Evolutionary conservation across 2,888 invertebrate species (phyloP), one percentile per base, ranked within the genome.

Genomic region (Apeira syringaria): DNA sequence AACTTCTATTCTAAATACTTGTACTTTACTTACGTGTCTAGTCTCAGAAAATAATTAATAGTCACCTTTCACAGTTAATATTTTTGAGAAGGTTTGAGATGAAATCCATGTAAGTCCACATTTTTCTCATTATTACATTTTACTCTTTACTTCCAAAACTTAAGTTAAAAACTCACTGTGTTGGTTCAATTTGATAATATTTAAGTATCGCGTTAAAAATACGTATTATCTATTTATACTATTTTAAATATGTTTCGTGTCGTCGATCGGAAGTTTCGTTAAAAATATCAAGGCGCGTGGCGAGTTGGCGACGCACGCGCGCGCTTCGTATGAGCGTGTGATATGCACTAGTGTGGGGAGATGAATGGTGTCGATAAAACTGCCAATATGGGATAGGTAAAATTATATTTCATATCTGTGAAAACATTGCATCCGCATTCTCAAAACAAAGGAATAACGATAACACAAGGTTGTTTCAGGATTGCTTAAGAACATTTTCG

Each of bases 241-340:
- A 35, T 56, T 66, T 58, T 59, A 60, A 57, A 63, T 58, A 65
- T 42, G 29, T 43, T 29, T 68, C 68, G 66, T 64, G 56, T 40
- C 52, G 55, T 70, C 60, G 68, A 63, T 73, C 68, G 68, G 64
- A 68, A 69, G 64, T 58, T 47, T 57, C 43, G 53, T 60, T 72
- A 73, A 58, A 70, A 72, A 74, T 76, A 71, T 49, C 33, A 39
- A 47, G 58, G 43, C 70, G 74, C 68, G 75, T 70, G 69, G 55
- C 71, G 53, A 47, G 68, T 74, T 70, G 69, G 55, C 71, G 53
- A 47, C 49, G 55, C 57, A 45, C 43, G 44, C 43, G 29, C 44
- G 31, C 36, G 24, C 38, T 20, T 36, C 33, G 24, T 22, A 20
- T 10, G 35, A 9, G 26, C 20, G 34, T 33, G 41, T 27, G 31